Evolutionary conservation across 2,888 invertebrate species (phyloP), one percentile per base, ranked within the genome.

Genomic region (Ochlodes sylvanus): DNA sequence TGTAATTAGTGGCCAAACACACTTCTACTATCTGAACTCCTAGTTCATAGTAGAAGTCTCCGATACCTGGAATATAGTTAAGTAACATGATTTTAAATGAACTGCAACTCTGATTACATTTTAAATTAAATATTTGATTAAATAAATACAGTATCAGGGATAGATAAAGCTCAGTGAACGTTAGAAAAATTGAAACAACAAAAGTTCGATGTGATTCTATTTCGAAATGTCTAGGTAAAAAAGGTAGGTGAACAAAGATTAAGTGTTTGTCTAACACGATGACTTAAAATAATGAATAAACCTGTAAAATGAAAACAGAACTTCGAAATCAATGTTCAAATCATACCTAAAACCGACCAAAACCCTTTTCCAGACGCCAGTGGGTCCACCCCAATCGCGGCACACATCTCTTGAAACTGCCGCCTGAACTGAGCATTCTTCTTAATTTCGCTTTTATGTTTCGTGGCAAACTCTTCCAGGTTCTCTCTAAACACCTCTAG

Each of bases 391-490:
- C 99, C 99, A 71, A 99, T 99, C 0, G 98, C 97, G 0, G 99
- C 98, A 89, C 99, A 99, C 99, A 99, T 99, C 88, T 99, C 98
- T 80, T 99, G 99, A 85, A 99, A 99, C 87, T 99, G 99, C 64
- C 97, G 94, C 42, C 99, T 95, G 82, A 99, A 99, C 78, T 97
- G 97, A 0, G 99, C 95, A 85, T 99, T 98, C 85, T 98, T 98
- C 75, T 96, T 96, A 55, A 99, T 99, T 82, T 99, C 99, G 76
- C 94, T 97, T 81, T 98, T 98, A 84, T 99, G 99, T 77, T 99
- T 98, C 4, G 96, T 94, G 0, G 99, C 99, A 85, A 99, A 99
- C 76, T 98, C 98, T 87, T 99, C 99, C 47, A 99, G 90, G 84
- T 99, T 98, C 38, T 95, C 95, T 71, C 98, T 95, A 84, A 99